phyloP scores from a whole-genome alignment of 64 coral and sea anemone genomes.

The Astreopora myriophthalma region DNA sequence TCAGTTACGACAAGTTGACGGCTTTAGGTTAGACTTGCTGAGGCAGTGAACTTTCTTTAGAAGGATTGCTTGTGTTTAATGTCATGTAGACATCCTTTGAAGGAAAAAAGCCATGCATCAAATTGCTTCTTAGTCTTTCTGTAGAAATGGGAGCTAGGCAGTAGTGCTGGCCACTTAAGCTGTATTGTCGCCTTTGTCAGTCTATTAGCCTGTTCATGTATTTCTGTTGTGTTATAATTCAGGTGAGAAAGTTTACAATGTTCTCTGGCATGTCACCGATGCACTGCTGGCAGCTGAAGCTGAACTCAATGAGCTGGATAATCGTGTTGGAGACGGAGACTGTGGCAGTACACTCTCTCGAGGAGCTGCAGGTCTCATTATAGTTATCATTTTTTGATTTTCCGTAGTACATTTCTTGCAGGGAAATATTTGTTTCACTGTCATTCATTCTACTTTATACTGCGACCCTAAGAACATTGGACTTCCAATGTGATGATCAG shows the following conservation, averaged over 20 bases:
- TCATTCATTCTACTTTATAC: no score
- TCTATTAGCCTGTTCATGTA: neutral
- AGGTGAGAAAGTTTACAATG: slow-evolving; percentile 61
- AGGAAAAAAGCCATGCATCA: no score
- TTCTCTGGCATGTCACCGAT: slow-evolving; percentile 55
- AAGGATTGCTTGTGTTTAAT: neutral
- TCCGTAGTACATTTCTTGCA: no score
- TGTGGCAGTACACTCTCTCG: slow-evolving; percentile 88
- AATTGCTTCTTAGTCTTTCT: no score
- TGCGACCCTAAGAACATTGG: no score
- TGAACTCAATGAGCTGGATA: slow-evolving; percentile 88
- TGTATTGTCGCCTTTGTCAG: no score
- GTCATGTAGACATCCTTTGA: neutral
- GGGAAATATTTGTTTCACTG: no score
- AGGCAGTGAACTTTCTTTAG: neutral
- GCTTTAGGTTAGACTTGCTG: slow-evolving; percentile 25
- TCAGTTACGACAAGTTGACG: neutral
- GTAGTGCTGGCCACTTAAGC: no score
- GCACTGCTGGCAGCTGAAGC: slow-evolving; percentile 48
- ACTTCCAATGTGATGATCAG: no score
- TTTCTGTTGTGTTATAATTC: neutral
- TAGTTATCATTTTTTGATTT: neutral
- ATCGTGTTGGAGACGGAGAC: slow-evolving; percentile 88
- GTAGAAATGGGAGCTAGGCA: no score
- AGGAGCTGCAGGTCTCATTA: slow-evolving; percentile 67